A percentile compares a stretch with the other conserved stretches of the same genome.
These are phyloP conservation scores for Drosophila ironensis DNA, from an alignment of 1,140 invertebrate genomes.

Conservation along the genomic window DNA sequence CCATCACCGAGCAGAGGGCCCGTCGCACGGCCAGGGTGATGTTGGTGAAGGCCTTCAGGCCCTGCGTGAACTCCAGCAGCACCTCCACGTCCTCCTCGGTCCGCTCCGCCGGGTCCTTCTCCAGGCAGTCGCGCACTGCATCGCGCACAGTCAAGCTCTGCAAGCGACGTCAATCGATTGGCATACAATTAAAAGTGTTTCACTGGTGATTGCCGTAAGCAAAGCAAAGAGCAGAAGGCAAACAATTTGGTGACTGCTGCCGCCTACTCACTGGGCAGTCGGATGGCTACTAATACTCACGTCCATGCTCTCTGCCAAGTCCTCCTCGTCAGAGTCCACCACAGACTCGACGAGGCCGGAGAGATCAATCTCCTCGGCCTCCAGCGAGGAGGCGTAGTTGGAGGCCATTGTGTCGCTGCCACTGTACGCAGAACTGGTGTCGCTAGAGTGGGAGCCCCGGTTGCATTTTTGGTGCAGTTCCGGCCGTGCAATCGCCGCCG, in stretches of 20 bases:
- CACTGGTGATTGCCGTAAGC: too few relatives aligned
- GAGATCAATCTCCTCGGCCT: constrained; percentile 95
- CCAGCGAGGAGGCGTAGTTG: constrained; percentile 91
- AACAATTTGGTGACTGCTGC: too few relatives aligned
- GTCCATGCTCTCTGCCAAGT: constrained; percentile 95
- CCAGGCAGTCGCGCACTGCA: constrained; percentile 97
- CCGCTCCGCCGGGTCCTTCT: constrained; percentile 97
- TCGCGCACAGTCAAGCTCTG: constrained; percentile 95
- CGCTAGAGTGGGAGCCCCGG: constrained; percentile 93
- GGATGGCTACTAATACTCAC: constrained; percentile 82
- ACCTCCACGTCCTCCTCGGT: constrained; percentile 97
- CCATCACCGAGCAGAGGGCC: constrained; percentile 96
- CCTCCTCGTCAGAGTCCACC: constrained; percentile 97
- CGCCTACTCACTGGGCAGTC: too few relatives aligned
- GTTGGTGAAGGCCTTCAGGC: constrained; percentile 96
- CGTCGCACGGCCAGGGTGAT: constrained; percentile 95
- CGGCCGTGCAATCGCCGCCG: constrained; percentile 78
- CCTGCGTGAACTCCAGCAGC: constrained; percentile 98
- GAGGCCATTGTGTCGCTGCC: constrained; percentile 98
- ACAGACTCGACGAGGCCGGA: constrained; percentile 96
- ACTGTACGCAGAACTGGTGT: constrained; percentile 97
- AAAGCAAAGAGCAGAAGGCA: too few relatives aligned
- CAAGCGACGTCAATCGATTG: too few relatives aligned
- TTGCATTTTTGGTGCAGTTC: constrained; percentile 91
- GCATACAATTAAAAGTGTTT: too few relatives aligned